These are phyloP conservation scores for Bombus pascuorum DNA, from an alignment of 1,140 invertebrate genomes.

Conservation along the genomic window DNA sequence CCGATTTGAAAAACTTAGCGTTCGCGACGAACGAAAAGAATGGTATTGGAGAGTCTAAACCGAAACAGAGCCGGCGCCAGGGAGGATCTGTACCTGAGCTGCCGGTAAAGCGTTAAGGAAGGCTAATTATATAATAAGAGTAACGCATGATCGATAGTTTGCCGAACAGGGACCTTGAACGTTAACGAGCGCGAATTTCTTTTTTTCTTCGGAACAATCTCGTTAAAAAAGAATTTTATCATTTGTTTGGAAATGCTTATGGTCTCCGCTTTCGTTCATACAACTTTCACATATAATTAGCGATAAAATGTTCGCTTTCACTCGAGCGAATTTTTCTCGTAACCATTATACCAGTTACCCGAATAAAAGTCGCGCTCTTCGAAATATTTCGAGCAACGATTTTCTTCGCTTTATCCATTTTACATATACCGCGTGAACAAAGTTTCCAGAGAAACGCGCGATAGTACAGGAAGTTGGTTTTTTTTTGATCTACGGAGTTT, in stretches of 20 bases:
- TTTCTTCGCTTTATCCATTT: background rate
- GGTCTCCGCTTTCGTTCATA: background rate
- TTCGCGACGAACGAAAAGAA: no score
- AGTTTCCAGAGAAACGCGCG: background rate
- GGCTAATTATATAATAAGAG: background rate
- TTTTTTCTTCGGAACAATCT: background rate
- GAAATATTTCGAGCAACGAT: background rate
- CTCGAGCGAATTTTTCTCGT: background rate
- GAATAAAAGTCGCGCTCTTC: background rate
- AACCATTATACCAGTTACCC: no score
- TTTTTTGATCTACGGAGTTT: background rate
- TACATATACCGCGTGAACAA: no score
- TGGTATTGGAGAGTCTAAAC: no score
- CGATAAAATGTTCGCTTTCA: constrained; percentile 24
- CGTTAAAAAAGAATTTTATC: background rate
- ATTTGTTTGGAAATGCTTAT: background rate
- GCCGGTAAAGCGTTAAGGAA: background rate
- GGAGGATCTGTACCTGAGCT: no score
- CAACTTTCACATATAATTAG: constrained; percentile 33
- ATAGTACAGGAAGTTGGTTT: background rate
- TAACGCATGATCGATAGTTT: background rate
- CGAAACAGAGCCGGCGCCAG: no score
- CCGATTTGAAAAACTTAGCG: no score
- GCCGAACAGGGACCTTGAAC: background rate
- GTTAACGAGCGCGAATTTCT: background rate